Evolutionary conservation across 2,797 vertebrate genomes (phyloP).

Genomic region (Babyrousa celebensis): DNA sequence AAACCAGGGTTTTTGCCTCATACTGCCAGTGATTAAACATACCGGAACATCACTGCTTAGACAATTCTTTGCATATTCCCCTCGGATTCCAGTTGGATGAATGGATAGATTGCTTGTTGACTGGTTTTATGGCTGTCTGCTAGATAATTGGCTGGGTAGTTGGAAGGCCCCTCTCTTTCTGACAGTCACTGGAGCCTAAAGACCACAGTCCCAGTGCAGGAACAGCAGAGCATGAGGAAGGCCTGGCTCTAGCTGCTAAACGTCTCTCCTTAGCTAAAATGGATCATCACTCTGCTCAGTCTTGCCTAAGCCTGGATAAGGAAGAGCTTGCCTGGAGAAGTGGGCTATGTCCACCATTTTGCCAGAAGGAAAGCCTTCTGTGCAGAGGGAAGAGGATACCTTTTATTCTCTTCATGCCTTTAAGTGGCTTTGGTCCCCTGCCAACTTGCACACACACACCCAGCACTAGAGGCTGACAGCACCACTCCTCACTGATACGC

Average conservation of each 20-base stretch:
- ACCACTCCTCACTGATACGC: neutral
- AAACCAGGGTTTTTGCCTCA: neutral
- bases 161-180: neutral
- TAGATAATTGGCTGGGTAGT: neutral
- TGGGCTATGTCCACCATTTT: neutral
- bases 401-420: neutral
- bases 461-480: neutral
- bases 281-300: neutral
- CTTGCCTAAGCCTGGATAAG: neutral
- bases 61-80: neutral
- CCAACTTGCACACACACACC: rapidly evolving
- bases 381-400: neutral
- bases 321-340: neutral
- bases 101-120: neutral
- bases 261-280: neutral
- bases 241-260: neutral
- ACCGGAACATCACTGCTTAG: neutral
- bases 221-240: neutral
- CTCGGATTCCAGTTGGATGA: neutral
- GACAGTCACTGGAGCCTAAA: neutral
- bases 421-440: neutral
- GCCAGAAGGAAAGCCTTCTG: neutral
- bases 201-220: neutral
- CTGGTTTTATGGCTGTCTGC: neutral
- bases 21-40: neutral